Conservation (phyloP, 2,113 vertebrate species). For the Forbesichthys agassizii region DNA sequence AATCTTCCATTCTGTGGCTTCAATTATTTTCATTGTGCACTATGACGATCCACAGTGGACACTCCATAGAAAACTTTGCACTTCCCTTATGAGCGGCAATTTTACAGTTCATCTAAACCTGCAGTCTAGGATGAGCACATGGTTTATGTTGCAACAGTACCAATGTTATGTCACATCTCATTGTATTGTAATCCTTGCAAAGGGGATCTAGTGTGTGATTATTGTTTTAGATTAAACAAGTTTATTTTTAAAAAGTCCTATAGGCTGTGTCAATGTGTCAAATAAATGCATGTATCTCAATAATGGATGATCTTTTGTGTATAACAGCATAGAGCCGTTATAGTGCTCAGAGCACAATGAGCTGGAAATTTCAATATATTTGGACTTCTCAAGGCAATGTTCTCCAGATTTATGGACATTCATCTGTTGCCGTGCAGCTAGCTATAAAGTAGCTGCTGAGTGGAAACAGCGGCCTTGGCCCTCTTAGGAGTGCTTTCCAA, state of each 20-base stretch:
- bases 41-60: background rate
- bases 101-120: slow-evolving; percentile 41
- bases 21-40: slow-evolving; percentile 47
- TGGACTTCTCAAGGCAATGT: background rate
- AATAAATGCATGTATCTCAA: no score
- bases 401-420: background rate
- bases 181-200: slow-evolving; percentile 10
- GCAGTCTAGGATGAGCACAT: slow-evolving; percentile 15
- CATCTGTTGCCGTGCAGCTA: background rate
- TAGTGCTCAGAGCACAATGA: no score
- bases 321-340: no score
- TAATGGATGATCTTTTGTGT: no score
- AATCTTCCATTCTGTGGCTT: slow-evolving; percentile 22
- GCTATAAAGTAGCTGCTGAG: background rate
- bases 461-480: background rate
- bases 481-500: background rate
- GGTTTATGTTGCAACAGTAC: slow-evolving; percentile 4
- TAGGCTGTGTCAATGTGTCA: no score
- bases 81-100: slow-evolving; percentile 39
- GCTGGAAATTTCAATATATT: background rate
- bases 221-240: background rate
- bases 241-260: no score
- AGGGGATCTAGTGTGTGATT: background rate
- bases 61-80: slow-evolving; percentile 23
- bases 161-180: background rate